A percentile compares a stretch with the other conserved stretches of the same genome.
phyloP scores from a whole-genome alignment of 2,797 vertebrate genomes.

The Hippoglossus hippoglossus region DNA sequence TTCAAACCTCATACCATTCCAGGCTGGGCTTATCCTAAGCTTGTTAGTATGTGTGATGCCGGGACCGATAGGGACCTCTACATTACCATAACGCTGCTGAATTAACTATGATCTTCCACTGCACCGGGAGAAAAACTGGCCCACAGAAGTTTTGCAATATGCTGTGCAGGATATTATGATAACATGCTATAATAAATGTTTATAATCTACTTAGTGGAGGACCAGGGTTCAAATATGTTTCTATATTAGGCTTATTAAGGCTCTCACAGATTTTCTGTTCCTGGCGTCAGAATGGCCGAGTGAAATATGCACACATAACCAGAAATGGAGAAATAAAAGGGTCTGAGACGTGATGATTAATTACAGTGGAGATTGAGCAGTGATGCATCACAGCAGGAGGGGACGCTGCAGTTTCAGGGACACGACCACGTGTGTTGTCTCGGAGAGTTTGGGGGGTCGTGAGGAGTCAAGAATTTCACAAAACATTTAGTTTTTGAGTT shows the following conservation, averaged over 20 bases:
- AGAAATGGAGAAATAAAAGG: conserved; percentile 69
- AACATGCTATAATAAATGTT: conserved; percentile 99
- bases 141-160: conserved; percentile 97
- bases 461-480: background rate
- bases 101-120: conserved; percentile 99
- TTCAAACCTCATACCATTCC: conserved; percentile 99
- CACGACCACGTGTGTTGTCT: background rate
- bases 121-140: conserved; percentile 92
- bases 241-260: conserved; percentile 90
- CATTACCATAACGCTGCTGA: conserved; percentile 99
- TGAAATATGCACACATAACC: conserved; percentile 72
- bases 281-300: conserved; percentile 49
- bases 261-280: conserved; percentile 84
- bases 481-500: background rate
- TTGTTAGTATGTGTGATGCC: conserved; percentile 99
- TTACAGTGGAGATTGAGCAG: conserved; percentile 50
- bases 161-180: conserved; percentile 99
- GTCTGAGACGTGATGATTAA: conserved; percentile 43
- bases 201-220: conserved; percentile 97
- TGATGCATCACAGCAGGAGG: conserved; percentile 27
- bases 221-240: conserved; percentile 96
- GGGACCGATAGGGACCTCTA: conserved; percentile 90
- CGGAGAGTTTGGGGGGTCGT: background rate
- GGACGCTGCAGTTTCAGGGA: conserved; percentile 1
- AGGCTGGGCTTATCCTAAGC: conserved; percentile 99